Conservation (phyloP, 2,888 invertebrate species). For the Yponomeuta malinellus region DNA sequence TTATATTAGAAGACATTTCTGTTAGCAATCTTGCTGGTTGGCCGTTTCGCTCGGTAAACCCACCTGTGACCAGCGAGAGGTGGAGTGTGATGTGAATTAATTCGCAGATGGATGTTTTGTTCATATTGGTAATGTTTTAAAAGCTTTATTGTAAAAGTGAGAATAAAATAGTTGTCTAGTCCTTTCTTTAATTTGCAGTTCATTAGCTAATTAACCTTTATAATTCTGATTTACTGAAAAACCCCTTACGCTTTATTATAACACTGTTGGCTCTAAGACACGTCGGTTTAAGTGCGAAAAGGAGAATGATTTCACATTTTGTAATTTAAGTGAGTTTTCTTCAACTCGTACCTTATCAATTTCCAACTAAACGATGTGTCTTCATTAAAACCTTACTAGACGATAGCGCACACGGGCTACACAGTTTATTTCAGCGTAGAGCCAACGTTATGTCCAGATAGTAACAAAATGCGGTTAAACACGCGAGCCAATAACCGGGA, state of each 20-base stretch:
- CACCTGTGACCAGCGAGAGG: slow-evolving; percentile 22
- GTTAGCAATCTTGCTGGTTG: slow-evolving; percentile 23
- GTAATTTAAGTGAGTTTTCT: not conserved
- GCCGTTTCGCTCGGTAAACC: slow-evolving; percentile 18
- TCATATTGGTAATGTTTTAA: not conserved
- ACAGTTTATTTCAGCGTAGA: not conserved
- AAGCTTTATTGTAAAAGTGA: too few species aligned
- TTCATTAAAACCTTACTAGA: not conserved
- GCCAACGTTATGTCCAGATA: not conserved
- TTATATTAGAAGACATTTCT: slow-evolving; percentile 26
- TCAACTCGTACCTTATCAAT: not conserved
- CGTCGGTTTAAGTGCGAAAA: too few species aligned
- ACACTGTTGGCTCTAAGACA: too few species aligned
- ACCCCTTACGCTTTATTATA: too few species aligned
- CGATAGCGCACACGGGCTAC: not conserved
- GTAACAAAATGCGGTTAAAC: not conserved
- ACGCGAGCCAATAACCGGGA: not conserved
- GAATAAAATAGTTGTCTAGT: too few species aligned
- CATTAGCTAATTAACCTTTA: too few species aligned
- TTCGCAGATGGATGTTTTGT: not conserved
- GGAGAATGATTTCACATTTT: too few species aligned
- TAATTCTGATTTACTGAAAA: too few species aligned
- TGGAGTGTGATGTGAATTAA: slow-evolving; percentile 19
- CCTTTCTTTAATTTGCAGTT: too few species aligned
- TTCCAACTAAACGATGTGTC: not conserved